These are phyloP conservation scores for Pseudopleuronectes americanus DNA, from an alignment of 2,797 vertebrate species.

Conservation along the genomic window DNA sequence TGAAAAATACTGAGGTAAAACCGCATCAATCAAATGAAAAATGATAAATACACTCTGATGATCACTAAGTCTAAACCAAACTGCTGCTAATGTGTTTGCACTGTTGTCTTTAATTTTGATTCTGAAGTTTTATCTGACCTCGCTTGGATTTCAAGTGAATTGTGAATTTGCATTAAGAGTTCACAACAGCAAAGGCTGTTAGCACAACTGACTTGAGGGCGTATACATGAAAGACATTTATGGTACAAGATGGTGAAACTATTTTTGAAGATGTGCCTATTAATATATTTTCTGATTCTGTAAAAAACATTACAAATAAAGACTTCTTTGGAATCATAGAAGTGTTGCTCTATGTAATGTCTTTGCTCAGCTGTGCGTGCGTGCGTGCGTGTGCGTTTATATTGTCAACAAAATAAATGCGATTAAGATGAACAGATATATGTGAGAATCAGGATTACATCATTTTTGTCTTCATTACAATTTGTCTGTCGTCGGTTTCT, in stretches of 20 bases:
- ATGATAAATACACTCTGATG: background rate
- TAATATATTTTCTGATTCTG: constrained; percentile 55
- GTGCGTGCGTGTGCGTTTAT: constrained; percentile 3
- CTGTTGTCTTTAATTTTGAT: background rate
- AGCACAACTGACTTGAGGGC: constrained; percentile 12
- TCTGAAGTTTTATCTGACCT: background rate
- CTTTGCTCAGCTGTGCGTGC: background rate
- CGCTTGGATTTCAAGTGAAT: background rate
- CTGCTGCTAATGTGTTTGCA: background rate
- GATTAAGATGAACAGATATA: constrained; percentile 27
- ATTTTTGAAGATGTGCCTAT: constrained; percentile 50
- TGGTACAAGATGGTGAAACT: constrained; percentile 28
- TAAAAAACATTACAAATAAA: constrained; percentile 58
- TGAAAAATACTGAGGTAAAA: background rate
- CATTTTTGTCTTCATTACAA: no score
- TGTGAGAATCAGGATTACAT: background rate
- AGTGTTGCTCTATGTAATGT: constrained; percentile 22
- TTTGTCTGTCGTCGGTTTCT: no score
- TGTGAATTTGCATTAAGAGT: background rate
- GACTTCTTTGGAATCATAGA: constrained; percentile 42
- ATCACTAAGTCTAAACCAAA: background rate
- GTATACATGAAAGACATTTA: background rate
- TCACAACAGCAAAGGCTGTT: background rate
- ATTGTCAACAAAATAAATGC: constrained; percentile 40
- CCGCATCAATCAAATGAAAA: background rate